Evolutionary conservation across 2,797 vertebrate genomes (phyloP).

Genomic region (Sebastes kiyomatsui): DNA sequence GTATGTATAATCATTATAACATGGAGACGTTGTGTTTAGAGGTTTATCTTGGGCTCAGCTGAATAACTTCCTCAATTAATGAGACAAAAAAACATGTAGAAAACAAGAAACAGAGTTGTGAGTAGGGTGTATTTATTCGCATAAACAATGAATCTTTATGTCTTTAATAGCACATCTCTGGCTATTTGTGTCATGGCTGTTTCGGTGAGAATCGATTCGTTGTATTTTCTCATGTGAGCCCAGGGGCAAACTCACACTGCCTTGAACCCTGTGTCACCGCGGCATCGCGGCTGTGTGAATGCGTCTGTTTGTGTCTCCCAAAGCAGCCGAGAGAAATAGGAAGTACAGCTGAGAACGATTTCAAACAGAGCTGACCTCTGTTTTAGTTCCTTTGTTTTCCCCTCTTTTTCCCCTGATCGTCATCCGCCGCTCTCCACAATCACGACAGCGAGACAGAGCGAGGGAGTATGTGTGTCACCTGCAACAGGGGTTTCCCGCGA

Average conservation of each 20-base stretch:
- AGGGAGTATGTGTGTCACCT: conserved; percentile 45
- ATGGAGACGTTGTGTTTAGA: neutral
- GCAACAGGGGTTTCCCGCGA: conserved; percentile 50
- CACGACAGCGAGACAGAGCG: neutral
- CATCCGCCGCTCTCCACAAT: neutral
- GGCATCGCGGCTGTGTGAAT: conserved; percentile 29
- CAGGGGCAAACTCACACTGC: conserved; percentile 20
- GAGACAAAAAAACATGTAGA: neutral
- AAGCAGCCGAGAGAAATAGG: conserved; percentile 49
- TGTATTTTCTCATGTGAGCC: conserved; percentile 52
- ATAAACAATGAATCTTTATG: neutral
- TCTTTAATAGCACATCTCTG: neutral
- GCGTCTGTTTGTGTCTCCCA: conserved; percentile 42
- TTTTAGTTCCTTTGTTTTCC: conserved; percentile 50
- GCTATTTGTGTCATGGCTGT: neutral
- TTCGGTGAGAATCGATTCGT: neutral
- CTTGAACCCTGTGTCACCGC: conserved; percentile 54
- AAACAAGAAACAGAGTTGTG: neutral
- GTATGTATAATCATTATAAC: neutral
- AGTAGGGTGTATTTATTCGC: neutral
- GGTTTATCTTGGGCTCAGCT: neutral
- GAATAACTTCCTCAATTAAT: neutral
- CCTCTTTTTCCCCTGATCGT: neutral
- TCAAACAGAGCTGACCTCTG: conserved; percentile 59
- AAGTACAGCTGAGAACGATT: conserved; percentile 60